Evolutionary conservation across 2,888 invertebrate species (phyloP).

Genomic region (Agriopis leucophaearia): DNA sequence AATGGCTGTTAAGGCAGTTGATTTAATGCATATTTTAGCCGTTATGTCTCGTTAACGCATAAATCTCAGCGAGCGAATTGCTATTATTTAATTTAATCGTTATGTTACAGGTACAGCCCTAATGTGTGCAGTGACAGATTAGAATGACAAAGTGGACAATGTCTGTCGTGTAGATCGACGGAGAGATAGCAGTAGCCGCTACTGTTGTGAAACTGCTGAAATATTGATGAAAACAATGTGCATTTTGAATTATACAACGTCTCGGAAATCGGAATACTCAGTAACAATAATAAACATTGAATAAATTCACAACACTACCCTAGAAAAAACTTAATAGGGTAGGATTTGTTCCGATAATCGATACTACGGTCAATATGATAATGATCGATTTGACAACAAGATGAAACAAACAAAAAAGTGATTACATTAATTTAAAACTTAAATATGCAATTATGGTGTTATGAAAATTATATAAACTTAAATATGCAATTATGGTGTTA

Average conservation of each 20-base stretch:
- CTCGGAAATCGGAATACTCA: too few relatives aligned
- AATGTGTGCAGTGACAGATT: conserved; percentile 45
- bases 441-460: not conserved
- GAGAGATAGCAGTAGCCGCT: conserved; percentile 20
- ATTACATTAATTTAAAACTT: not conserved
- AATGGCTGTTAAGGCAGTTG: conserved; percentile 16
- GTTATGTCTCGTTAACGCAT: conserved; percentile 30
- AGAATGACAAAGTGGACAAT: conserved; percentile 40
- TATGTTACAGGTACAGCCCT: conserved; percentile 34
- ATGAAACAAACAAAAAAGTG: not conserved
- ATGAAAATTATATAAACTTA: not conserved
- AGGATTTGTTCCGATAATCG: too few relatives aligned
- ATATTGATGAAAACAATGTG: conserved; percentile 10
- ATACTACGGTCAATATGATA: too few relatives aligned
- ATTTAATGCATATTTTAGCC: conserved; percentile 23
- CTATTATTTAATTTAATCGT: conserved; percentile 35
- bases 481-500: not conserved
- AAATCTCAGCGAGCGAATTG: conserved; percentile 36
- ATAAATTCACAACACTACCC: too few relatives aligned
- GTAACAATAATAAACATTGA: not conserved
- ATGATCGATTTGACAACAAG: not conserved
- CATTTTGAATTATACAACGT: not conserved
- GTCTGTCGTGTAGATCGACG: conserved; percentile 27
- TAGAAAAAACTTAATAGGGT: too few relatives aligned
- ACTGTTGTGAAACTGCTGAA: conserved; percentile 18